Evolutionary conservation across 2,888 invertebrate genomes (phyloP).

Genomic region (Callyntrura sp.): DNA sequence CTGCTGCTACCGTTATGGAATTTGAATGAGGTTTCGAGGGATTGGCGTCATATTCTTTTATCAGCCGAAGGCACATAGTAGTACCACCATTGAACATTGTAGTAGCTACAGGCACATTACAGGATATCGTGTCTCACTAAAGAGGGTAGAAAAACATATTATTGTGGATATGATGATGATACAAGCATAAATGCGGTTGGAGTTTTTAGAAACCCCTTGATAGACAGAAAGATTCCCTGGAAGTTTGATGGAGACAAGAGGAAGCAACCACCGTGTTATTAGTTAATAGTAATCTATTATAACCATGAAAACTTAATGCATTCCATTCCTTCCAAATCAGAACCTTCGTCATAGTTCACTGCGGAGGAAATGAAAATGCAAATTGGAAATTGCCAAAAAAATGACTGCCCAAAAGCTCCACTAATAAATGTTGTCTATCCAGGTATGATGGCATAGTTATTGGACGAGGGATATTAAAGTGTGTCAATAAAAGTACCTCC

Average conservation of each 20-base stretch:
- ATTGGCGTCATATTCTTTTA: background rate
- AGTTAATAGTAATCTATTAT: background rate
- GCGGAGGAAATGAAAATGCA: background rate
- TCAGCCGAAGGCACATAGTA: no score
- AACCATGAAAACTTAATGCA: background rate
- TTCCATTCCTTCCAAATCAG: background rate
- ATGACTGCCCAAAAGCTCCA: background rate
- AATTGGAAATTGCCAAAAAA: background rate
- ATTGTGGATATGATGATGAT: no score
- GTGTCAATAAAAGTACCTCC: conserved; percentile 1
- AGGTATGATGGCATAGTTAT: background rate
- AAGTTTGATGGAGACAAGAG: no score
- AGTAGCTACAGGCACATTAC: no score
- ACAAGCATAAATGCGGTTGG: background rate
- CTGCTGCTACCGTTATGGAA: conserved; percentile 15
- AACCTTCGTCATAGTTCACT: background rate
- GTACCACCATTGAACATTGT: no score
- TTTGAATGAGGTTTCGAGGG: conserved; percentile 30
- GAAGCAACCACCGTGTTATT: no score
- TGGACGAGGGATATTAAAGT: background rate
- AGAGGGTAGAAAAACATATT: no score
- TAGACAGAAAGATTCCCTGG: no score
- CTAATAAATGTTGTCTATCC: background rate
- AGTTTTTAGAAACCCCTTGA: background rate
- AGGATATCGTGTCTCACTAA: no score